A percentile compares a stretch with the other conserved stretches of the same genome.
These are phyloP conservation scores for Hermaeophaga mercurialis DNA, from an alignment of 2,888 invertebrate species.

Conservation along the genomic window DNA sequence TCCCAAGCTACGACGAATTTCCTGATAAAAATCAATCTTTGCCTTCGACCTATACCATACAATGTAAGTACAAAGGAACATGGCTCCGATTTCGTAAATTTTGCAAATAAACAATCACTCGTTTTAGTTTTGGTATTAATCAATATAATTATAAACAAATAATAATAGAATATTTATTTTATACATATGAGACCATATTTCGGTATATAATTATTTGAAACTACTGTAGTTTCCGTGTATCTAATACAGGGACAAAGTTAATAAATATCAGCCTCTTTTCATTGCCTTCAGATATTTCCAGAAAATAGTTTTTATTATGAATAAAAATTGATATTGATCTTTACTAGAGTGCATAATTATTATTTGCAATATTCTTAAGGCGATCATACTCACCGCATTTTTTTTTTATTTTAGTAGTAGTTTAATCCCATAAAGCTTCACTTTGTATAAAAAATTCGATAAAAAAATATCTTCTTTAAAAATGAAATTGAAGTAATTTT, in stretches of 20 bases:
- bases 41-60: neutral
- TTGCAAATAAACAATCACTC: constrained; percentile 13
- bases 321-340: too few relatives aligned
- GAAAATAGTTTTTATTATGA: too few relatives aligned
- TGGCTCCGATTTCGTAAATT: neutral
- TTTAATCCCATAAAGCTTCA: constrained; percentile 28
- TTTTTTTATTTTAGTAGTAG: constrained; percentile 9
- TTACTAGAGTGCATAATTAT: neutral
- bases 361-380: constrained; percentile 17
- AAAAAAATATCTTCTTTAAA: constrained; percentile 38
- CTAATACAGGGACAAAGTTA: too few relatives aligned
- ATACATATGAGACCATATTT: too few relatives aligned
- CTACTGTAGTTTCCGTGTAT: too few relatives aligned
- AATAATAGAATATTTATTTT: too few relatives aligned
- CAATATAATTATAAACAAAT: too few relatives aligned
- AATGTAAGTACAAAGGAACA: constrained; percentile 3
- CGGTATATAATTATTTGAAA: too few relatives aligned
- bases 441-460: constrained; percentile 37
- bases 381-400: constrained; percentile 15
- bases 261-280: too few relatives aligned
- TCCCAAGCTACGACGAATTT: constrained; percentile 13
- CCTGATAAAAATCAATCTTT: constrained; percentile 14
- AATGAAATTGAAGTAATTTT: constrained; percentile 35
- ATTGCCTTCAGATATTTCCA: too few relatives aligned
- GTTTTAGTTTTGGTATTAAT: too few relatives aligned